Evolutionary conservation across 2,888 invertebrate genomes (phyloP).

Genomic region (Hymenopus coronatus): DNA sequence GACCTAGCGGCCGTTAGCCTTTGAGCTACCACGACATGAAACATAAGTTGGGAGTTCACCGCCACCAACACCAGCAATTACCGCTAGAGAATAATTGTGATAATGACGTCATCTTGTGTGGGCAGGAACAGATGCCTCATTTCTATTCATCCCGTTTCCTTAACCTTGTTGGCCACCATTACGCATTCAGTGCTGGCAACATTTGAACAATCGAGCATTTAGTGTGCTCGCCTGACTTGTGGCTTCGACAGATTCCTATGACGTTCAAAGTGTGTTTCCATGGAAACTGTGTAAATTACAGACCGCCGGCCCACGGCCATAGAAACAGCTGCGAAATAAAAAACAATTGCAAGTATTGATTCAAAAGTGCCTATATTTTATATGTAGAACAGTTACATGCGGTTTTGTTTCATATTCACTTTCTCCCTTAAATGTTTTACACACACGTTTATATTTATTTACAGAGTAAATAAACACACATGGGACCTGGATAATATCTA

Average conservation of each 20-base stretch:
- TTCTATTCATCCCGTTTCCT: not conserved
- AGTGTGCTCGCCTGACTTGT: not conserved
- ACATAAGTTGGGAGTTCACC: too few relatives aligned
- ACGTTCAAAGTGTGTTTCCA: not conserved
- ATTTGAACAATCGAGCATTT: not conserved
- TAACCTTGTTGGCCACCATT: not conserved
- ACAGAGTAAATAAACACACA: too few relatives aligned
- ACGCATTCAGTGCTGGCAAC: not conserved
- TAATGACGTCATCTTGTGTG: constrained; percentile 5
- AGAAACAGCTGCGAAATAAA: too few relatives aligned
- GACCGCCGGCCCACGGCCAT: too few relatives aligned
- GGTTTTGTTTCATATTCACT: too few relatives aligned
- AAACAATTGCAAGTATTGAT: too few relatives aligned
- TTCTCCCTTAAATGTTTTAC: too few relatives aligned
- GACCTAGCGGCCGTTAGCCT: too few relatives aligned
- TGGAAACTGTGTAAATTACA: not conserved
- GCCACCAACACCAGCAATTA: not conserved
- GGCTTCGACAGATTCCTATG: not conserved
- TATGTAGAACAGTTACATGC: too few relatives aligned
- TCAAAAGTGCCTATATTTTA: too few relatives aligned
- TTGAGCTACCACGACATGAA: not conserved
- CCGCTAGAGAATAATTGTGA: constrained; percentile 16
- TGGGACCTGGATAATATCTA: too few relatives aligned
- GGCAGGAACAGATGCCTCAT: not conserved
- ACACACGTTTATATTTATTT: too few relatives aligned